Conservation (phyloP, 1,140 invertebrate genomes). For the Babylonia areolata region DNA sequence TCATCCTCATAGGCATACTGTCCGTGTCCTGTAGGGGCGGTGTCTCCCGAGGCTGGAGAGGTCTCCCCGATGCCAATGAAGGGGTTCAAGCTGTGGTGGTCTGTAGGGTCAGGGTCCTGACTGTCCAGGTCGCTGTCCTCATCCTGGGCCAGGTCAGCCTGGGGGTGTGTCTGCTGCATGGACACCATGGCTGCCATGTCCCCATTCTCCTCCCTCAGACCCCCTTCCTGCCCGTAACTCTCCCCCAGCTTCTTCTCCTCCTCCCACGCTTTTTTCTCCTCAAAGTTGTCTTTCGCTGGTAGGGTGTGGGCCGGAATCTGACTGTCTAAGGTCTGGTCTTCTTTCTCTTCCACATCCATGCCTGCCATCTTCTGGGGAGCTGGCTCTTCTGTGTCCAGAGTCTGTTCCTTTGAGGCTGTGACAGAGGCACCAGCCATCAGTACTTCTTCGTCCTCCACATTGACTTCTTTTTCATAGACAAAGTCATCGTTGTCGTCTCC, state of each 20-base stretch:
- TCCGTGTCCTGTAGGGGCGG: background rate
- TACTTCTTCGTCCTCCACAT: constrained; percentile 48
- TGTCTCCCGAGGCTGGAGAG: background rate
- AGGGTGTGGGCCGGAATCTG: background rate
- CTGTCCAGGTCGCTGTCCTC: constrained; percentile 7
- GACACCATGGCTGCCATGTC: constrained; percentile 54
- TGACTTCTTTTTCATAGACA: constrained; percentile 49
- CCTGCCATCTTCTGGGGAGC: constrained; percentile 21
- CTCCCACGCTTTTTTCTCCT: background rate
- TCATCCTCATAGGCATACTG: background rate
- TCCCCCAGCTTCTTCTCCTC: constrained; percentile 45
- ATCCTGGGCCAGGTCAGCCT: constrained; percentile 32
- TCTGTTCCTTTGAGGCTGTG: background rate
- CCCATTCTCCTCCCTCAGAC: constrained; percentile 54
- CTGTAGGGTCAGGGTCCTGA: constrained; percentile 25
- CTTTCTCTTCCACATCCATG: background rate
- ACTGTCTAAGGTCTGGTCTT: constrained; percentile 38
- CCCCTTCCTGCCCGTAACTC: constrained; percentile 57
- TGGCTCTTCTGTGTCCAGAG: background rate
- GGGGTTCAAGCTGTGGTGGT: constrained; percentile 39
- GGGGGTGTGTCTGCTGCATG: constrained; percentile 29
- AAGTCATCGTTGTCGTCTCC: constrained; percentile 34
- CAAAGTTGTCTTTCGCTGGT: constrained; percentile 27
- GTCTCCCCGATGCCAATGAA: constrained; percentile 47
- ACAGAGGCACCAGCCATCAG: constrained; percentile 19